Evolutionary conservation across 1,140 invertebrate genomes (phyloP), one percentile per base, ranked within the genome.

Genomic region (Drosophila arizonae): DNA sequence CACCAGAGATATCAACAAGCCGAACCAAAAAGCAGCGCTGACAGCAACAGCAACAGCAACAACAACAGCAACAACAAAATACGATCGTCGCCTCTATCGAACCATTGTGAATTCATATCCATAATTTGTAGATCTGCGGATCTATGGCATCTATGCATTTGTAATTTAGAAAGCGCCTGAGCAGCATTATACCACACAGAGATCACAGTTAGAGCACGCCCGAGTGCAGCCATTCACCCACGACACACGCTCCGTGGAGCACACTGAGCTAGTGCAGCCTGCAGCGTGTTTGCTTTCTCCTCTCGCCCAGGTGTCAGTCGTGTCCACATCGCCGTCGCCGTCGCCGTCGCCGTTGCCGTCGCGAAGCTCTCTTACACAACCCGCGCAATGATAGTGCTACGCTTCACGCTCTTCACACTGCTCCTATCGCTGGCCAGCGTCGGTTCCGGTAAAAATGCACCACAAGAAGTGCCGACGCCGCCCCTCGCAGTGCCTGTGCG

Each of bases 81-180:
- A n/a, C 62, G n/a, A 58, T 28, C n/a, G 10, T 51, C 50, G 50
- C 30, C 11, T 11, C 60, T 39, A 17, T 63, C 54, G 62, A 66
- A 54, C 63, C 28, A 54, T 64, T 58, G 66, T 70, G 72, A 75
- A 60, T 54, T 71, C 48, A 65, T 58, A 48, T 48, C 17, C 72
- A 74, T 74, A 71, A 55, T 9, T 58, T 41, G 24, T 58, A 43
- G 58, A 33, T 54, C 66, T 73, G 61, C 43, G 43, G 43, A 46
- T 46, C 43, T 71, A 39, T 36, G 26, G 60, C 57, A 58, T 55
- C 64, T 68, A 56, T 63, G 48, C 66, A 73, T 81, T 68, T 72
- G 57, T 79, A 82, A 82, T 88, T 88, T 88, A 87, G 82, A 87
- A 87, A 87, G 82, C 69, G 73, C 67, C 74, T 15, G 50, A 28